Base-by-base conservation (phyloP, 2,113 vertebrate genomes). In the Cinclus mexicanus region DNA sequence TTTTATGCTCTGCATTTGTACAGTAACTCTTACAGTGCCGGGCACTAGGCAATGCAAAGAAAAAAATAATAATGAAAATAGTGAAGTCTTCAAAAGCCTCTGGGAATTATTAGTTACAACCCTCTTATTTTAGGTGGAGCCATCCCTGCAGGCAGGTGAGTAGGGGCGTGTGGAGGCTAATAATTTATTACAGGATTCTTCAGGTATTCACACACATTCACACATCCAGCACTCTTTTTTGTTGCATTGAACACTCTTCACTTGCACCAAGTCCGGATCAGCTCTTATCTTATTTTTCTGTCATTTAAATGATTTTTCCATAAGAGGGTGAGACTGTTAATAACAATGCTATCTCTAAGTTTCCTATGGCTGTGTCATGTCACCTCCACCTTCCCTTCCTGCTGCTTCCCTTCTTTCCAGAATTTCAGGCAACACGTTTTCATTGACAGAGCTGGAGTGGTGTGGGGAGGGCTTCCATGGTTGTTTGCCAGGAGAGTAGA, bases 401-500 rank as follows among this genome's bases (percentile, higher is more conserved):
- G 2, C 56, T 75, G 49, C 35, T 74, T 63, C 33, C 19, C 19
- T 77, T 64, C 70, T 71, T 86, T 56, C 56, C 44, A 72, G 20
- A 56, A 29, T 69, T 59, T 86, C 12, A 57, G 50, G 37, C 20
- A 60, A 29, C 8, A 1, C 0, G 0, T 37, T 75, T n/a, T 33
- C 42, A 13, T 23, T 55, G 37, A 33, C 24, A 49, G 52, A 57
- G 42, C 22, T 53, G 60, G 64, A 69, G 42, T n/a, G 79, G 7
- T 18, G 1, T 16, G 33, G 11, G 15, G 14, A 78, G 14, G 35
- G 9, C 18, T 70, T 50, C 20, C 19, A 2, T 7, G 12, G 57
- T 55, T 0, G 0, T 44, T 74, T 60, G 33, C 25, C 29, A 47
- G 35, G 5, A 46, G 25, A 2, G 3, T 5, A 37, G 39, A 41